These are phyloP conservation scores for Leptinotarsa tumamoca DNA, from an alignment of 2,888 invertebrate species.

Conservation along the genomic window DNA sequence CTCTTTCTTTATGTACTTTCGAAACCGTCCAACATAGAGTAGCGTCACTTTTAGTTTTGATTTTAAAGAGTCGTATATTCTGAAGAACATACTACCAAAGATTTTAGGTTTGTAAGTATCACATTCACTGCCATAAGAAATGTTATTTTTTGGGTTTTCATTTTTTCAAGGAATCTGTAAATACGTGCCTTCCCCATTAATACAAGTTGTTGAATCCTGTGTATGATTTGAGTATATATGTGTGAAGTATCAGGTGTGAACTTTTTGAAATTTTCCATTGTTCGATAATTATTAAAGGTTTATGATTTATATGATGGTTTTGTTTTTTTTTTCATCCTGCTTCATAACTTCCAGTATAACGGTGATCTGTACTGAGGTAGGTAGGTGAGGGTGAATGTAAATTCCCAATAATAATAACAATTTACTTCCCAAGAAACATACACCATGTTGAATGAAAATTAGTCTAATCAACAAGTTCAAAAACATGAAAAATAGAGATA, in stretches of 20 bases:
- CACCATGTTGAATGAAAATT: too few species aligned
- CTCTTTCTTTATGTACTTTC: not conserved
- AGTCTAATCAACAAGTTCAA: too few species aligned
- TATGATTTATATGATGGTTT: conserved; percentile 1
- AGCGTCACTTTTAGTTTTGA: not conserved
- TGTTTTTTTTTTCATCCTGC: not conserved
- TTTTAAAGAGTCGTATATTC: conserved; percentile 11
- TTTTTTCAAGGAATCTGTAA: conserved; percentile 29
- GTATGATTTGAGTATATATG: conserved; percentile 7
- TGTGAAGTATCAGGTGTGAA: too few species aligned
- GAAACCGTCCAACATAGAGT: conserved; percentile 4
- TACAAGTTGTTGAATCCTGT: conserved; percentile 14
- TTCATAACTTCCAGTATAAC: too few species aligned
- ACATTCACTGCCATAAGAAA: conserved; percentile 35
- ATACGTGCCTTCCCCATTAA: conserved; percentile 44
- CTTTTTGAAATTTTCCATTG: not conserved
- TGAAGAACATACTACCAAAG: conserved; percentile 32
- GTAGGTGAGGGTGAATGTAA: too few species aligned
- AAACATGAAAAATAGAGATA: too few species aligned
- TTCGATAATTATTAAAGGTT: conserved; percentile 18
- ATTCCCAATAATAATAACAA: too few species aligned
- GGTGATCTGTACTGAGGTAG: too few species aligned
- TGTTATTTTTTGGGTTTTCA: conserved; percentile 19
- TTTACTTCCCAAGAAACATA: too few species aligned
- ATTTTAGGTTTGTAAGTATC: conserved; percentile 30